Conservation (phyloP, 2,113 vertebrate genomes). For the Mesembrinibis cayennensis region DNA sequence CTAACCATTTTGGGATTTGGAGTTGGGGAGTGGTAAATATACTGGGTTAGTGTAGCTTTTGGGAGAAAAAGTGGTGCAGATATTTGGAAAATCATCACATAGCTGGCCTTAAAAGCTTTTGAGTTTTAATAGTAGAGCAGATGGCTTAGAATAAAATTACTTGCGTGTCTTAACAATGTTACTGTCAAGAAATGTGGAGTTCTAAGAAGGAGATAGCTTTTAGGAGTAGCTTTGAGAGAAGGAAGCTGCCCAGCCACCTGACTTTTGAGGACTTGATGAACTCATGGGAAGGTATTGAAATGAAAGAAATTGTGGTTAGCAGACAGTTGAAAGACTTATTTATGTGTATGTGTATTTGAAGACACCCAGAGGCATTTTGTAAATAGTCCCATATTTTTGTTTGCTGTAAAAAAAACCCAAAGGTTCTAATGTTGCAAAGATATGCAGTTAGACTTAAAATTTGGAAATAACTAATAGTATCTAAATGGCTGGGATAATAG, state of each 20-base stretch:
- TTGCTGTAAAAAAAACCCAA: neutral
- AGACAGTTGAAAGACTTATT: neutral
- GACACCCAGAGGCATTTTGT: neutral
- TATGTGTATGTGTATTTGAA: neutral
- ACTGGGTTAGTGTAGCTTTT: neutral
- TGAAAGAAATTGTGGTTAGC: neutral
- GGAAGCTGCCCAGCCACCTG: neutral
- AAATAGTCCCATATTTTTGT: neutral
- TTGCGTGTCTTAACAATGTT: neutral
- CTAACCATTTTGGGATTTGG: neutral
- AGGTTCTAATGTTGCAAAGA: neutral
- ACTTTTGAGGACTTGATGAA: neutral
- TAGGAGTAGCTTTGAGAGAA: neutral
- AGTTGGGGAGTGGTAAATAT: neutral
- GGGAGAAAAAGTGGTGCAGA: neutral
- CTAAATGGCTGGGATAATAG: neutral
- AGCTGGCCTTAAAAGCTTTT: neutral
- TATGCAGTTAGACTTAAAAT: neutral
- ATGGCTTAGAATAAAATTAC: neutral
- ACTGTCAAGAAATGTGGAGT: rapidly evolving
- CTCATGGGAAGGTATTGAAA: neutral
- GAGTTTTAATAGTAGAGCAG: neutral
- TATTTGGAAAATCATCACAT: rapidly evolving
- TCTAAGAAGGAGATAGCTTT: neutral
- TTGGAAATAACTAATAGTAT: neutral